Evolutionary conservation across 2,113 vertebrate genomes (phyloP), one percentile per base, ranked within the genome.

Genomic region (Ceyx melanurus): DNA sequence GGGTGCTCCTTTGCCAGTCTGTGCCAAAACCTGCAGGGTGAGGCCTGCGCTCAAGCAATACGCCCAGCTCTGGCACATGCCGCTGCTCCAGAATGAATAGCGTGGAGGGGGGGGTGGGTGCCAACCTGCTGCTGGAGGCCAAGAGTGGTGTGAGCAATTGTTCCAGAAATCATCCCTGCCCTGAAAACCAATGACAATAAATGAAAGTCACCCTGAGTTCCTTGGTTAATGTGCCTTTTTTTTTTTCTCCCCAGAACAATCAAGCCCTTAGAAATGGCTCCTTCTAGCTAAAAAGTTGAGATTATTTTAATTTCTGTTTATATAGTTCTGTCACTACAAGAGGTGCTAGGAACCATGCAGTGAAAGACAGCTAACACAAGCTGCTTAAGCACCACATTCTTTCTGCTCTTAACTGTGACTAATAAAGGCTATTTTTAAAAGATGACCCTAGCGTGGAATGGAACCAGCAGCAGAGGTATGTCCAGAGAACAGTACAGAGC

Each of bases 391-490:
- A 37, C 43, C 3, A 1, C 42, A 19, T 74, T 92, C 25, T 50
- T 88, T 93, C 80, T 96, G 74, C 94, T 92, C 50, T 92, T 77
- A 93, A 90, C 56, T 80, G 72, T 94, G 87, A 94, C 88, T 90
- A 97, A 95, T 97, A 98, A 97, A 97, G 92, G 82, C 62, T 97
- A 93, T 95, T 97, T 98, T 98, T 92, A 89, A 86, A 92, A 95
- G 87, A 93, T 74, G 45, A 93, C 46, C 46, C 20, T 76, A 56
- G 80, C 0, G 0, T 89, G 67, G 71, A 94, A 9, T 90, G 50
- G 46, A 91, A 79, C 14, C 28, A 82, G 37, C 60, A 89, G 79
- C 50, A 90, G 61, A 85, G 70, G 62, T 87, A 37, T 53, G 25
- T 73, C 85, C 54, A 82, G 23, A 88, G 58, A 89, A 79, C 75